phyloP scores from a whole-genome alignment of 2,888 invertebrate species.

The Odontocolon sp. region DNA sequence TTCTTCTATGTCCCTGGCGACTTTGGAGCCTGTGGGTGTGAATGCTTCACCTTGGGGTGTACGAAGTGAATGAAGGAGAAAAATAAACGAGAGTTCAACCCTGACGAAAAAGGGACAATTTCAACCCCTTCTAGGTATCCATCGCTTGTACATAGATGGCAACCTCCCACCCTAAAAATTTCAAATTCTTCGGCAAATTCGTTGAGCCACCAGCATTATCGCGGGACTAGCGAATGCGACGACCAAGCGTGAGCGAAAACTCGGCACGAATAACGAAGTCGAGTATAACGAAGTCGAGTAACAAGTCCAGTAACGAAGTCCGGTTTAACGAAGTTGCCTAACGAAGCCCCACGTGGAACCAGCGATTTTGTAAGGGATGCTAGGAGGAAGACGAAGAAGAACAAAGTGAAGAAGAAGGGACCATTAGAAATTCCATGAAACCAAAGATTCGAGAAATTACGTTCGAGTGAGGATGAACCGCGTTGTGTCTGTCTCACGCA shows the following conservation, averaged over 20 bases:
- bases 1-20: conserved; percentile 21
- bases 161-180: conserved; percentile 20
- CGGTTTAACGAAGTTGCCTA: conserved; percentile 57
- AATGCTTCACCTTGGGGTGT: conserved; percentile 12
- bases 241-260: neutral
- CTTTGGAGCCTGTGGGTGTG: conserved; percentile 41
- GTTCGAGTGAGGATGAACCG: conserved; percentile 24
- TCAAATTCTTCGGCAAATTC: conserved; percentile 52
- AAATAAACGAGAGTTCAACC: conserved; percentile 53
- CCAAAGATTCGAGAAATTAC: conserved; percentile 54
- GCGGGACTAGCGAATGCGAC: neutral
- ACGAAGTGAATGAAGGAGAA: conserved; percentile 26
- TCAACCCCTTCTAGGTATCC: neutral
- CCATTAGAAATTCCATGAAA: conserved; percentile 39
- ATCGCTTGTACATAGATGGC: neutral
- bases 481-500: conserved; percentile 12
- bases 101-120: conserved; percentile 9
- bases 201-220: conserved; percentile 25
- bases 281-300: conserved; percentile 51
- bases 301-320: conserved; percentile 57
- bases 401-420: neutral
- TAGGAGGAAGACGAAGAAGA: conserved; percentile 26
- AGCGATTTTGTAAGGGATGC: neutral
- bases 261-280: conserved; percentile 6
- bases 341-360: conserved; percentile 49